Conservation (phyloP, 2,113 vertebrate genomes). For the Alces alces region DNA sequence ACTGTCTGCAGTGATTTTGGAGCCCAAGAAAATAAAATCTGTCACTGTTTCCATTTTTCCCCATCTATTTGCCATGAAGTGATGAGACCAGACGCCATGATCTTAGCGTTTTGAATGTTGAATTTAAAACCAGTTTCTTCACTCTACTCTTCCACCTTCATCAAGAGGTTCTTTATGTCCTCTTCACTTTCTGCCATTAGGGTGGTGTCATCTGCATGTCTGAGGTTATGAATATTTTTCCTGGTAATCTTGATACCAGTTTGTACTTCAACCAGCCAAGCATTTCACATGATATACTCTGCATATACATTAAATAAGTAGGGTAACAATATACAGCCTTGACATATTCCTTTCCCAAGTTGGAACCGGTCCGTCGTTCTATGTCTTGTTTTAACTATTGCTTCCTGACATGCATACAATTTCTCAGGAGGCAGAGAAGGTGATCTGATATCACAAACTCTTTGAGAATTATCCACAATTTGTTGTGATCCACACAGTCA, state of each 20-base stretch:
- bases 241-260: neutral
- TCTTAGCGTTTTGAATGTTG: neutral
- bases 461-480: neutral
- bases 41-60: neutral
- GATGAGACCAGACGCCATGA: neutral
- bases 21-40: neutral
- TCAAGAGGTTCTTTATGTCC: neutral
- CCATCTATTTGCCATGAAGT: neutral
- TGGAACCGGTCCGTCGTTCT: accelerated
- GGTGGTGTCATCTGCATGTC: neutral
- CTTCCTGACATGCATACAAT: neutral
- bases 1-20: neutral
- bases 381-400: neutral
- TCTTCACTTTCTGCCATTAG: neutral
- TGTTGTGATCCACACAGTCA: neutral
- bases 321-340: neutral
- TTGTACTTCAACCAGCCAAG: neutral
- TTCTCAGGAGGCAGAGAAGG: neutral
- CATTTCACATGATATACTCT: neutral
- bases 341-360: neutral
- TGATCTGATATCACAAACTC: neutral
- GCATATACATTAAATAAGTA: neutral
- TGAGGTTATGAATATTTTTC: neutral
- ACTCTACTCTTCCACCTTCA: neutral
- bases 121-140: neutral